A percentile compares a stretch with the other conserved stretches of the same genome.
phyloP scores from a whole-genome alignment of 1,140 invertebrate genomes.

The Ridgeia piscesae region DNA sequence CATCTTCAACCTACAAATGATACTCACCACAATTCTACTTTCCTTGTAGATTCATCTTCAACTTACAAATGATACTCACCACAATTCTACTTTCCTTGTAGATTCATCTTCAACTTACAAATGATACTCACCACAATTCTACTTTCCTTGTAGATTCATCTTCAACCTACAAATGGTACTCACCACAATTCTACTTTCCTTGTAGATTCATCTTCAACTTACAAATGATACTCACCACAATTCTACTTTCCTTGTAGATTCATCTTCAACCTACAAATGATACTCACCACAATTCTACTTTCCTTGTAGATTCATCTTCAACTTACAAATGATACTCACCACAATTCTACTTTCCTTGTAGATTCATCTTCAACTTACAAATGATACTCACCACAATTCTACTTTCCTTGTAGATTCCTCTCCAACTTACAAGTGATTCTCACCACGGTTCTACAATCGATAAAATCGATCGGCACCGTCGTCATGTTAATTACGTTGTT shows the following conservation, averaged over 20 bases:
- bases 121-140: slow-evolving; percentile 42
- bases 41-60: too few species aligned
- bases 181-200: too few species aligned
- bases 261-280: too few species aligned
- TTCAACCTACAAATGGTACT: too few species aligned
- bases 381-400: slow-evolving; percentile 43
- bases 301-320: slow-evolving; percentile 36
- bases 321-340: background rate
- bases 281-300: background rate
- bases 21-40: too few species aligned
- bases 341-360: slow-evolving; percentile 13
- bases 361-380: slow-evolving; percentile 33
- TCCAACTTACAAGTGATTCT: slow-evolving; percentile 18
- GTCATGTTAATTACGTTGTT: slow-evolving; percentile 44
- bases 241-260: too few species aligned
- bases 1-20: too few species aligned
- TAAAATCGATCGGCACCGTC: slow-evolving; percentile 46
- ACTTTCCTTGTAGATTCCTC: background rate
- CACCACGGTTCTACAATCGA: slow-evolving; percentile 44
- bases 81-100: slow-evolving; percentile 14
- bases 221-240: too few species aligned
- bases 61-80: too few species aligned
- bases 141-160: background rate
- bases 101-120: slow-evolving; percentile 35
- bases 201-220: too few species aligned